Conservation (phyloP, 2,888 invertebrate species). For the Drosophila siamana region DNA sequence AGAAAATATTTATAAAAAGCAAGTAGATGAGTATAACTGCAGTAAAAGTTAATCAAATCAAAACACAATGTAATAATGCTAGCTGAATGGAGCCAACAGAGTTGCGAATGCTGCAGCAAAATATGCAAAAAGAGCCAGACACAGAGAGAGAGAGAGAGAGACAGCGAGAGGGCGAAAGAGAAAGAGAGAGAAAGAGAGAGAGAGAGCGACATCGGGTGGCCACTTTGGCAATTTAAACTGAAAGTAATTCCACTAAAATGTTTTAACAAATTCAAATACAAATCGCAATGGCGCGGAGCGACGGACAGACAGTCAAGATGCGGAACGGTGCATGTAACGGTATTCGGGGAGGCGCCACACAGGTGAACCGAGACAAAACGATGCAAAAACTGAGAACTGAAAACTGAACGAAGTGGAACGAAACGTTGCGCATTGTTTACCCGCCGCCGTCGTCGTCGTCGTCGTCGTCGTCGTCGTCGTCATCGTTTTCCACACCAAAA, state of each 20-base stretch:
- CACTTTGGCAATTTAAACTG: conserved; percentile 70
- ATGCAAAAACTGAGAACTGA: conserved; percentile 21
- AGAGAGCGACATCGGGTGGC: conserved; percentile 15
- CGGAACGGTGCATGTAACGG: conserved; percentile 7
- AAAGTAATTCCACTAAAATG: conserved; percentile 78
- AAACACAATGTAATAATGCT: conserved; percentile 16
- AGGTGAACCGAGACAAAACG: conserved; percentile 45
- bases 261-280: conserved; percentile 72
- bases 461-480: background rate
- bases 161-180: background rate
- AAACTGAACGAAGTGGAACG: conserved; percentile 25
- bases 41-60: conserved; percentile 34
- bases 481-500: conserved; percentile 3
- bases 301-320: background rate
- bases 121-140: background rate
- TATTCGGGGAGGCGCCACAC: conserved; percentile 1
- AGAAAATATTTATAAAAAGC: background rate
- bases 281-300: conserved; percentile 40
- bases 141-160: background rate
- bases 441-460: background rate
- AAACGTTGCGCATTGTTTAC: conserved; percentile 31
- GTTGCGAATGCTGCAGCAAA: conserved; percentile 4
- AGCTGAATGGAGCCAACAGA: background rate
- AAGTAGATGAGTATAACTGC: background rate
- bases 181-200: background rate